Evolutionary conservation across 1,140 invertebrate genomes (phyloP).

Genomic region (Bombus confusus): DNA sequence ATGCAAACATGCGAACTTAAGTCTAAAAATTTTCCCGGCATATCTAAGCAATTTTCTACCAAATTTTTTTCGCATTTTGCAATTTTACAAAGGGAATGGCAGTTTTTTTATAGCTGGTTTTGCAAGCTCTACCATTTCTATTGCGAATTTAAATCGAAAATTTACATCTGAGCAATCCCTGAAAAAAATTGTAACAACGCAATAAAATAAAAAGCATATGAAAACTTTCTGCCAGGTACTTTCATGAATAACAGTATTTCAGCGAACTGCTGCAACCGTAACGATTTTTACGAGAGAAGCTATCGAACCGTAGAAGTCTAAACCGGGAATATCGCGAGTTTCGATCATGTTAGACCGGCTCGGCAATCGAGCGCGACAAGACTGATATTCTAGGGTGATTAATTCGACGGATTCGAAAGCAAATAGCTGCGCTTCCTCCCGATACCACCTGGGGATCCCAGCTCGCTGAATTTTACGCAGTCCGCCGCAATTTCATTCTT

Average conservation of each 20-base stretch:
- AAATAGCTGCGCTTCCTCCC: constrained; percentile 4
- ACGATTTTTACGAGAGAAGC: neutral
- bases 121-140: too few relatives aligned
- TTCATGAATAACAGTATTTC: neutral
- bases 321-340: neutral
- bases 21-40: too few relatives aligned
- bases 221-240: neutral
- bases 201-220: neutral
- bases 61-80: neutral
- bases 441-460: neutral
- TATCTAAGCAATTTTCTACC: neutral
- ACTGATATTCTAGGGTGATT: constrained; percentile 14
- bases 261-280: neutral
- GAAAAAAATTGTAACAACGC: neutral
- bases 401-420: constrained; percentile 17
- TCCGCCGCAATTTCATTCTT: neutral
- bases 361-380: neutral
- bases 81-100: neutral
- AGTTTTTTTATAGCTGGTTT: too few relatives aligned
- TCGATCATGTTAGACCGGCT: neutral
- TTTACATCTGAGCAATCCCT: neutral
- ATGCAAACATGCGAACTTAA: too few relatives aligned
- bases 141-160: neutral
- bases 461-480: neutral
- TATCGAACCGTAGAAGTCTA: neutral